A percentile compares a stretch with the other conserved stretches of the same genome.
Conservation (phyloP, 2,888 invertebrate genomes). For the Clepsis dumicolana region DNA sequence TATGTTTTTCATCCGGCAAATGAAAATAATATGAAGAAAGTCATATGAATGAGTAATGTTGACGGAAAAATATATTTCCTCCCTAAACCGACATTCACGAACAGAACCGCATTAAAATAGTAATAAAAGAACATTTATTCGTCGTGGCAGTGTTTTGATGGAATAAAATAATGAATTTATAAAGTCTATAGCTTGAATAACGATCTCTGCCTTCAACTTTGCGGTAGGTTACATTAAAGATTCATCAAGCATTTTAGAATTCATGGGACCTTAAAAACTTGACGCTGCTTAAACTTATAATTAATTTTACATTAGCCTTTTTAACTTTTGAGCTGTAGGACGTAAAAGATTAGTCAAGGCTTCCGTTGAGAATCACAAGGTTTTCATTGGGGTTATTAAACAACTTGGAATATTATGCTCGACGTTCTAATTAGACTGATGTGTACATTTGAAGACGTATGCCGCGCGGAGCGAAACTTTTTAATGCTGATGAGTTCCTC, state of each 20-base stretch:
- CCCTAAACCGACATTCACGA: neutral
- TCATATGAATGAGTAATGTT: slow-evolving; percentile 33
- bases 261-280: slow-evolving; percentile 30
- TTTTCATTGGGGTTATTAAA: slow-evolving; percentile 61
- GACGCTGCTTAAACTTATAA: slow-evolving; percentile 16
- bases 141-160: neutral
- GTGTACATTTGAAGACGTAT: slow-evolving; percentile 57
- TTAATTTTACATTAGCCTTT: slow-evolving; percentile 29
- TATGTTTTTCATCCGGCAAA: slow-evolving; percentile 22
- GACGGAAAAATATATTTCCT: slow-evolving; percentile 13
- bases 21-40: slow-evolving; percentile 34
- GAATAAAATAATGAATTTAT: neutral
- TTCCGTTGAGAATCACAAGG: slow-evolving; percentile 45
- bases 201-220: neutral
- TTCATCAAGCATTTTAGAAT: slow-evolving; percentile 31
- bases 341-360: slow-evolving; percentile 34
- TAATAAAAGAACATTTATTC: neutral
- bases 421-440: slow-evolving; percentile 68
- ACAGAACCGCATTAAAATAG: neutral
- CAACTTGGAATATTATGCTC: slow-evolving; percentile 56
- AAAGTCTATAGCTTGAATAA: neutral
- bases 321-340: slow-evolving; percentile 13
- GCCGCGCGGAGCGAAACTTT: slow-evolving; percentile 67
- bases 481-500: slow-evolving; percentile 77
- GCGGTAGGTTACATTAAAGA: slow-evolving; percentile 10